A percentile compares a stretch with the other conserved stretches of the same genome.
Conservation (phyloP, 2,888 invertebrate species). For the Nycteola revayana region DNA sequence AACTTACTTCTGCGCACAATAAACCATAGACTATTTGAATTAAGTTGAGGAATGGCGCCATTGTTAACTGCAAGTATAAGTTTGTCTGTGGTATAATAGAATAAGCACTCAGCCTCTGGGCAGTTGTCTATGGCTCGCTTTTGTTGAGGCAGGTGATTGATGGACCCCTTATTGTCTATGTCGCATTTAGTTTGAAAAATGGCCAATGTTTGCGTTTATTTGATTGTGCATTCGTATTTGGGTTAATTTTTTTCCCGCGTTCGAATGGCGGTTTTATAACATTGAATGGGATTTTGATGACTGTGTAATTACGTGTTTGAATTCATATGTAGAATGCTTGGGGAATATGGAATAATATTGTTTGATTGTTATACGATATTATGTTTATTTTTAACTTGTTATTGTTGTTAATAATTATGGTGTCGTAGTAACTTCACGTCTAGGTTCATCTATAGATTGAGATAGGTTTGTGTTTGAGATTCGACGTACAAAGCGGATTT, state of each 20-base stretch:
- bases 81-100: conserved; percentile 49
- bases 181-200: conserved; percentile 73
- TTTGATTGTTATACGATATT: too few species aligned
- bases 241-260: conserved; percentile 40
- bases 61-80: conserved; percentile 33
- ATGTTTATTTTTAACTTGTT: too few species aligned
- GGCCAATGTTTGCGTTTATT: conserved; percentile 61
- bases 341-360: too few species aligned
- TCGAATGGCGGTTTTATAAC: conserved; percentile 15
- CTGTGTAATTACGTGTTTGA: conserved; percentile 17
- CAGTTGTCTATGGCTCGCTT: conserved; percentile 64
- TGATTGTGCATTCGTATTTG: conserved; percentile 56
- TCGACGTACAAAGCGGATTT: too few species aligned
- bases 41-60: conserved; percentile 17
- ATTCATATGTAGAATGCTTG: background rate
- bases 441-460: too few species aligned
- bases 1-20: conserved; percentile 34
- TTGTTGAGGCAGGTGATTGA: conserved; percentile 69
- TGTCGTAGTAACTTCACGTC: too few species aligned
- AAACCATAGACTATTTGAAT: conserved; percentile 24
- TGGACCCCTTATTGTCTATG: conserved; percentile 62
- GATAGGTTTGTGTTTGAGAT: too few species aligned
- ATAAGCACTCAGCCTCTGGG: conserved; percentile 58
- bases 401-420: too few species aligned
- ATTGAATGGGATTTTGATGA: conserved; percentile 16